These are phyloP conservation scores for Sycophila texana DNA, from an alignment of 2,888 invertebrate genomes.

Conservation along the genomic window DNA sequence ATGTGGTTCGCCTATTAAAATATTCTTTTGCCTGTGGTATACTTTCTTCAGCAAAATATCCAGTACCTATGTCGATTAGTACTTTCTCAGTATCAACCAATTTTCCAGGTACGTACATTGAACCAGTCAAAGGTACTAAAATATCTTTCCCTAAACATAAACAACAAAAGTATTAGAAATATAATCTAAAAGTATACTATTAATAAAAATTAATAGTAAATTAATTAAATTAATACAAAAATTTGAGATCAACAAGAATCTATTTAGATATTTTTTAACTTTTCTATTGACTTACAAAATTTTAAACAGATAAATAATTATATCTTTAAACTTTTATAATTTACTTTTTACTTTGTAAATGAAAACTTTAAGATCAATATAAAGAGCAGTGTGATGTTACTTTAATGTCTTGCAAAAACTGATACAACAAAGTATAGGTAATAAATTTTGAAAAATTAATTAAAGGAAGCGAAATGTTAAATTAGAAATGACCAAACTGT, in stretches of 20 bases:
- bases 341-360: no score
- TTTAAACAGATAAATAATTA: no score
- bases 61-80: slow-evolving; percentile 96
- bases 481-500: neutral
- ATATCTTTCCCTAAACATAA: slow-evolving; percentile 80
- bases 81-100: slow-evolving; percentile 90
- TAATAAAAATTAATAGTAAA: no score
- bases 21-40: slow-evolving; percentile 91
- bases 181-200: no score
- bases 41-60: slow-evolving; percentile 96
- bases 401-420: neutral
- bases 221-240: slow-evolving; percentile 5
- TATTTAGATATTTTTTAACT: no score
- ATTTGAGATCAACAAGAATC: no score
- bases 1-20: slow-evolving; percentile 92
- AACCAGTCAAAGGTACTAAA: slow-evolving; percentile 95
- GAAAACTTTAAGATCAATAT: neutral
- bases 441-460: slow-evolving; percentile 12
- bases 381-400: no score
- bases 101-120: slow-evolving; percentile 97
- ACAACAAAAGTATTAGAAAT: neutral
- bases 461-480: slow-evolving; percentile 9
- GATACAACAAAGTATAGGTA: no score
- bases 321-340: no score
- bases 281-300: no score